Conservation (phyloP, 2,113 vertebrate species). For the Phalacrocorax carbo region DNA sequence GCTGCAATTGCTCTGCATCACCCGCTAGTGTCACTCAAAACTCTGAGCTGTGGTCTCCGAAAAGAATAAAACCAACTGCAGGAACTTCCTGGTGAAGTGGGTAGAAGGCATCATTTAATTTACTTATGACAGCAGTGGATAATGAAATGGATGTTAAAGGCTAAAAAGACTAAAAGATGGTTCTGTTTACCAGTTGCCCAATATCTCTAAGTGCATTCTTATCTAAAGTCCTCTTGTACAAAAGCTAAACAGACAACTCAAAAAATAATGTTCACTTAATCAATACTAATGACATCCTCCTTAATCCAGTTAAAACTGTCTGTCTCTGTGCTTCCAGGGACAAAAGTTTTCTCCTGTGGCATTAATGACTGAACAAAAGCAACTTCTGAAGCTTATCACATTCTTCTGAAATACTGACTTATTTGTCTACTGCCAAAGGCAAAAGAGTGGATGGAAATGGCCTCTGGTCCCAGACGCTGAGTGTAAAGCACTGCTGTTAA, state of each 20-base stretch:
- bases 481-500: background rate
- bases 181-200: background rate
- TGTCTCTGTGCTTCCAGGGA: background rate
- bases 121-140: background rate
- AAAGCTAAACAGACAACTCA: background rate
- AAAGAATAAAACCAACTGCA: background rate
- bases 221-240: background rate
- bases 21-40: background rate
- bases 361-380: background rate
- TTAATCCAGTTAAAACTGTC: background rate
- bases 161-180: background rate
- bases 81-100: background rate
- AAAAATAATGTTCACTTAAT: background rate
- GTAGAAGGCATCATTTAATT: background rate
- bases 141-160: background rate
- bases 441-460: background rate
- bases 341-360: background rate
- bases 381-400: background rate
- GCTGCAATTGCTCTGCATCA: background rate
- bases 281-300: background rate
- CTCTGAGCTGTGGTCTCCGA: background rate
- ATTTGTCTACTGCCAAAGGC: background rate
- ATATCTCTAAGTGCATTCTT: background rate
- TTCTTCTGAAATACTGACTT: background rate
- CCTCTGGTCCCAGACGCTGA: background rate